Percentiles rank a stretch among this genome's conserved stretches.
These are phyloP conservation scores for Bergia sp. DNA, from an alignment of 92 coral and sea anemone species.

Conservation along the genomic window DNA sequence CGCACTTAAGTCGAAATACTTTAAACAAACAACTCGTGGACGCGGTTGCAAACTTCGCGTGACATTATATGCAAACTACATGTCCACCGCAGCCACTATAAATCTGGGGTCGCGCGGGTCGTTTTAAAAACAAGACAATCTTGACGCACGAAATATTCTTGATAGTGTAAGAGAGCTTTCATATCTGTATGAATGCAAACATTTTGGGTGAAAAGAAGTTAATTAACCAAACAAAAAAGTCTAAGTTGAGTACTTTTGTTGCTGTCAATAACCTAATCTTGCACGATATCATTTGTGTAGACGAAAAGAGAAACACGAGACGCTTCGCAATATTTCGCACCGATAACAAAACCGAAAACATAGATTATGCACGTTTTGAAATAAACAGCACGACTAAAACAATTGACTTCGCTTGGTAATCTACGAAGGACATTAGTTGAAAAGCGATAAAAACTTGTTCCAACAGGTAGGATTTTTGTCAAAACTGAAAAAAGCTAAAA, in stretches of 20 bases:
- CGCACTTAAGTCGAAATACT: neutral
- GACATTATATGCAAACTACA: slow-evolving; percentile 38
- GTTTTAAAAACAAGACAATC: neutral
- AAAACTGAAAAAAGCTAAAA: no score
- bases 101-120: slow-evolving; percentile 43
- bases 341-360: neutral
- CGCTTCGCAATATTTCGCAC: neutral
- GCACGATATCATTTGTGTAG: neutral
- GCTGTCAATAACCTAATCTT: no score
- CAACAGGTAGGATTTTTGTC: no score
- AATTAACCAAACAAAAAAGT: neutral
- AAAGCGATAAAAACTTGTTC: no score
- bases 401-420: neutral
- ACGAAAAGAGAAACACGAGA: neutral
- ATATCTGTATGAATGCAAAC: neutral
- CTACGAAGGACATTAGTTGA: no score
- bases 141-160: neutral
- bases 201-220: neutral
- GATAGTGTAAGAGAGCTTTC: neutral
- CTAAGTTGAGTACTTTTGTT: neutral
- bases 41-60: slow-evolving; percentile 12
- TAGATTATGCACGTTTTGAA: neutral
- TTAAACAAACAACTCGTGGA: neutral
- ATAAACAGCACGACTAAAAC: neutral
- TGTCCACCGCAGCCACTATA: neutral